Base-by-base conservation (phyloP, 2,888 invertebrate species). In the Callosobruchus maculatus region DNA sequence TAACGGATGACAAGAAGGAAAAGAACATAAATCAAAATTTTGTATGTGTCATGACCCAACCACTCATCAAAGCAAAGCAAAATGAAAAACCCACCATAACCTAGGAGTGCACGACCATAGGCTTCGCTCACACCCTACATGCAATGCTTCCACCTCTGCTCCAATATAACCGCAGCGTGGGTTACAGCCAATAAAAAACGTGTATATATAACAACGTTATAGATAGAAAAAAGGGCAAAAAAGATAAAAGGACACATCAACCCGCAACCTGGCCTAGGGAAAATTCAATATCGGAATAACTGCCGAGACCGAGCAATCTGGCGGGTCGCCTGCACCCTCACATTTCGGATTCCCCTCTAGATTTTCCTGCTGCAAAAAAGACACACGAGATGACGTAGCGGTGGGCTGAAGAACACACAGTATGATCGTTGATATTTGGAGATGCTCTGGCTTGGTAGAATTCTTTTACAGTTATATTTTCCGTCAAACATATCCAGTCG, bases 221-320 rank as follows among this genome's bases (percentile, higher is more conserved):
- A 49, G 49, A 49, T 49, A 3, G 49, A 18, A 49, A 49, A 49
- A 18, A 26, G 13, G 49, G 13, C 49, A 49, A 49, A 49, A 49
- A 49, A 49, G 49, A 49, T 49, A 49, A 49, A 49, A 26, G 13
- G 49, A 49, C 13, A 49, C 49, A 49, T 3, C 49, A 1, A 49
- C 49, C 49, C 7, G 49, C 18, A 49, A 1, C 26, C 13, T 18
- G 13, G 49, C 49, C 18, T 49, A 18, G 9, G 49, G 22, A 68
- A 68, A 68, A 68, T 68, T 22, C 68, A 68, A 68, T 68, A 68
- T 68, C 68, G 68, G 22, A 68, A 68, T 68, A 68, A 68, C 68
- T 68, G 9, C 22, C 22, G 21, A 68, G 68, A 21, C 68, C 22
- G 49, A 49, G 49, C 49, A 49, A 49, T 49, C 49, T 26, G 49